Evolutionary conservation across 2,888 invertebrate species (phyloP).

Genomic region (Pollenia griseotomentosa): DNA sequence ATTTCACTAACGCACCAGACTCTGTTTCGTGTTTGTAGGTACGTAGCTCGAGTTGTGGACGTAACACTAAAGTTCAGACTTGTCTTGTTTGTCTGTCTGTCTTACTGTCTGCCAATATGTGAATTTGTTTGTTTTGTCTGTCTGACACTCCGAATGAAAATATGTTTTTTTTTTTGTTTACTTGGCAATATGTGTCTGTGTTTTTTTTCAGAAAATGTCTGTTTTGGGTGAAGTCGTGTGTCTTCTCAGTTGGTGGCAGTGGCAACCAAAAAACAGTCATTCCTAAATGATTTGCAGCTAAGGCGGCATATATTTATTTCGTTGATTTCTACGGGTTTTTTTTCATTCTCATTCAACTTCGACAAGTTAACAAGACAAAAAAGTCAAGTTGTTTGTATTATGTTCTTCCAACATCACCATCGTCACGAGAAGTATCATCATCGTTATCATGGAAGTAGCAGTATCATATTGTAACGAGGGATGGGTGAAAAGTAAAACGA

Average conservation of each 20-base stretch:
- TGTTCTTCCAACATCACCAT: conserved; percentile 57
- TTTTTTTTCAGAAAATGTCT: conserved; percentile 15
- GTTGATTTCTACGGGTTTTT: conserved; percentile 22
- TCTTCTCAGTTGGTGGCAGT: conserved; percentile 72
- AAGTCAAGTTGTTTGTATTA: conserved; percentile 73
- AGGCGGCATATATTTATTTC: conserved; percentile 64
- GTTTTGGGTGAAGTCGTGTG: conserved; percentile 59
- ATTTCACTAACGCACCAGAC: conserved; percentile 42
- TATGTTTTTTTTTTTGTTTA: conserved; percentile 35
- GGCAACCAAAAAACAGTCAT: conserved; percentile 46
- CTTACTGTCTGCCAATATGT: conserved; percentile 50
- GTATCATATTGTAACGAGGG: conserved; percentile 15
- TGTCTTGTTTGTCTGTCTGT: conserved; percentile 42
- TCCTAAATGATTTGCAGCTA: conserved; percentile 70
- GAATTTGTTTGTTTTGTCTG: conserved; percentile 60
- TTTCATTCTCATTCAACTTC: conserved; percentile 50
- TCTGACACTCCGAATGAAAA: conserved; percentile 44
- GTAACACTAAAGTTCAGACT: conserved; percentile 65
- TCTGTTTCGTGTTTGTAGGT: conserved; percentile 9
- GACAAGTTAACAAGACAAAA: conserved; percentile 73
- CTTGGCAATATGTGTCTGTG: conserved; percentile 34
- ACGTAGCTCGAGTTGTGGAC: conserved; percentile 1
- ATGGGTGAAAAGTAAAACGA: neutral
- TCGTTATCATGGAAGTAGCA: neutral
- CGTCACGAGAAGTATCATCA: conserved; percentile 12